phyloP scores from a whole-genome alignment of 2,113 vertebrate species.

The Panthera uncia region DNA sequence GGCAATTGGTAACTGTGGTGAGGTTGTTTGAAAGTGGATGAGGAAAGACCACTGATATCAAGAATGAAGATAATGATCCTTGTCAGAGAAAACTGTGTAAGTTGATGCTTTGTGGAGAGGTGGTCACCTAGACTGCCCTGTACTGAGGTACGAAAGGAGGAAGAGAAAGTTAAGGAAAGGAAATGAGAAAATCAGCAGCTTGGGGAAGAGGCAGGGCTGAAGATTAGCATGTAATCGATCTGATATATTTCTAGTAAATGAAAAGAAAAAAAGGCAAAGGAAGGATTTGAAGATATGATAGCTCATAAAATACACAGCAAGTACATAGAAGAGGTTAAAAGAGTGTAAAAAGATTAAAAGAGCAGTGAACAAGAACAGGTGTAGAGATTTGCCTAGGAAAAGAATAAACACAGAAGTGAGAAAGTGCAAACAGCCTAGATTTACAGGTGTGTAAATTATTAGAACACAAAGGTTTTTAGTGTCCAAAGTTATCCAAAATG shows the following conservation, averaged over 20 bases:
- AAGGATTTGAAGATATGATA: neutral
- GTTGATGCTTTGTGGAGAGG: accelerated
- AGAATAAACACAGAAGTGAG: neutral
- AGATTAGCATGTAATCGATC: neutral
- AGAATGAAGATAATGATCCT: neutral
- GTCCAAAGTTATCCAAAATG: neutral
- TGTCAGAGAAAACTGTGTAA: neutral
- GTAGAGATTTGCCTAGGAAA: neutral
- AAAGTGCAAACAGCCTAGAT: neutral
- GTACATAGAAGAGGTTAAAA: neutral
- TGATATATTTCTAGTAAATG: neutral
- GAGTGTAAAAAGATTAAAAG: neutral
- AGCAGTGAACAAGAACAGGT: neutral
- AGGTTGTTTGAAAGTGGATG: neutral
- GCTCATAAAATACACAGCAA: neutral
- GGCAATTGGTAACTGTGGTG: no score
- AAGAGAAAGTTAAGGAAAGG: neutral
- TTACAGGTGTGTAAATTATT: neutral
- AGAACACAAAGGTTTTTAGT: neutral
- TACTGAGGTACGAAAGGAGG: neutral
- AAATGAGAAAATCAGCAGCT: neutral
- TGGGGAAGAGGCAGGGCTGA: neutral
- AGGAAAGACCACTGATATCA: neutral
- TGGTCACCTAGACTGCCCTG: accelerated
- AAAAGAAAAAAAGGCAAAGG: neutral